Evolutionary conservation across 35 echinoderm and acorn worm species (phyloP).

Genomic region (Strongylocentrotus purpuratus): DNA sequence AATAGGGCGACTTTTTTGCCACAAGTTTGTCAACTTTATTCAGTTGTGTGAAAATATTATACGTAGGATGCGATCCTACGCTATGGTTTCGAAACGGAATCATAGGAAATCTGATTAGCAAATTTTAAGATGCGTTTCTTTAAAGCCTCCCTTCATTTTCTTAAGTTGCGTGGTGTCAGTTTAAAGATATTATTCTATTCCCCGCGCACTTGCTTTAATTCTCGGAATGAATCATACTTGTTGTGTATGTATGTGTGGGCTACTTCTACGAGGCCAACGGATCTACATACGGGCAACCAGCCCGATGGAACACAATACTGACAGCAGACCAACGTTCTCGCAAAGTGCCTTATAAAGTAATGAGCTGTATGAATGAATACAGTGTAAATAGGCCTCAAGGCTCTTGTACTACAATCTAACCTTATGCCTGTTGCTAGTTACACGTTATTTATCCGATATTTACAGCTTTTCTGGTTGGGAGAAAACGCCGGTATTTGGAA

Average conservation of each 20-base stretch:
- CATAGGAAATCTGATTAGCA: background rate
- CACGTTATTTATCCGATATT: too few relatives aligned
- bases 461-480: background rate
- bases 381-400: background rate
- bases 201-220: background rate
- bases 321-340: too few relatives aligned
- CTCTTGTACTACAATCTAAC: background rate
- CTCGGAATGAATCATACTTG: too few relatives aligned
- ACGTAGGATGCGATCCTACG: background rate
- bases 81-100: constrained; percentile 1
- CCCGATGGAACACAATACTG: too few relatives aligned
- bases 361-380: background rate
- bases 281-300: too few relatives aligned
- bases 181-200: background rate
- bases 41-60: background rate
- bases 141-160: background rate
- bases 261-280: too few relatives aligned
- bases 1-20: background rate
- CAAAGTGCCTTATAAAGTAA: too few relatives aligned
- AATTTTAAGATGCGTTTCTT: background rate
- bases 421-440: too few relatives aligned
- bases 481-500: background rate
- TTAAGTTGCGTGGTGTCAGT: background rate
- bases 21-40: background rate
- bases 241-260: too few relatives aligned